phyloP scores from a whole-genome alignment of 1,140 invertebrate species.

The Polypedilum vanderplanki region DNA sequence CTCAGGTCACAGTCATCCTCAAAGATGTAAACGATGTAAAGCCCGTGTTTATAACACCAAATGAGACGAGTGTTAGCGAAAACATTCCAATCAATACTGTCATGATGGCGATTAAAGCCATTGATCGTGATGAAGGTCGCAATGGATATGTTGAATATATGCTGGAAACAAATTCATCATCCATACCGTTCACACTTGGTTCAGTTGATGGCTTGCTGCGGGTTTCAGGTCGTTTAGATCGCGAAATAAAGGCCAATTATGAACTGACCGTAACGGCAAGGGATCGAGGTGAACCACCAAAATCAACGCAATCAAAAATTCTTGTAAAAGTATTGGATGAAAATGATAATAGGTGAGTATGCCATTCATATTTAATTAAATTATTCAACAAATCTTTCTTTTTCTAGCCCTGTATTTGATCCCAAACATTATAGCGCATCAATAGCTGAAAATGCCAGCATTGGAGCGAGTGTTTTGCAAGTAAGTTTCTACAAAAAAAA shows the following conservation, averaged over 20 bases:
- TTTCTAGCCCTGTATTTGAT: constrained; percentile 71
- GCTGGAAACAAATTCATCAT: constrained; percentile 51
- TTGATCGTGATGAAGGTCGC: constrained; percentile 85
- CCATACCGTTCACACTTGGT: constrained; percentile 72
- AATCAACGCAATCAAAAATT: constrained; percentile 61
- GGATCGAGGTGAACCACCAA: constrained; percentile 80
- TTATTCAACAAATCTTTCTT: neutral
- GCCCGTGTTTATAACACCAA: constrained; percentile 80
- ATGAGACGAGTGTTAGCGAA: constrained; percentile 70
- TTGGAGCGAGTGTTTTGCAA: constrained; percentile 82
- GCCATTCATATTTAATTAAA: neutral
- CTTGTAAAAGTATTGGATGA: constrained; percentile 75
- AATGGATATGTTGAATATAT: constrained; percentile 91
- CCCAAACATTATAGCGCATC: constrained; percentile 79
- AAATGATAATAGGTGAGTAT: constrained; percentile 69
- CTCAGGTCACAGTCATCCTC: constrained; percentile 76
- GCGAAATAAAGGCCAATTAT: constrained; percentile 77
- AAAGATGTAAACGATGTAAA: constrained; percentile 92
- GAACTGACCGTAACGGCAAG: constrained; percentile 71
- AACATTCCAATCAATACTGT: constrained; percentile 85
- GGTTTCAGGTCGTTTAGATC: constrained; percentile 72
- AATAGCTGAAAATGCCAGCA: constrained; percentile 86
- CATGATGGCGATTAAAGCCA: constrained; percentile 81
- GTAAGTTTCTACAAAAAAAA: constrained; percentile 44
- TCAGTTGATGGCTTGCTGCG: constrained; percentile 78